A percentile compares a stretch with the other conserved stretches of the same genome.
These are phyloP conservation scores for Furnarius figulus DNA, from an alignment of 2,113 vertebrate species.

Conservation along the genomic window DNA sequence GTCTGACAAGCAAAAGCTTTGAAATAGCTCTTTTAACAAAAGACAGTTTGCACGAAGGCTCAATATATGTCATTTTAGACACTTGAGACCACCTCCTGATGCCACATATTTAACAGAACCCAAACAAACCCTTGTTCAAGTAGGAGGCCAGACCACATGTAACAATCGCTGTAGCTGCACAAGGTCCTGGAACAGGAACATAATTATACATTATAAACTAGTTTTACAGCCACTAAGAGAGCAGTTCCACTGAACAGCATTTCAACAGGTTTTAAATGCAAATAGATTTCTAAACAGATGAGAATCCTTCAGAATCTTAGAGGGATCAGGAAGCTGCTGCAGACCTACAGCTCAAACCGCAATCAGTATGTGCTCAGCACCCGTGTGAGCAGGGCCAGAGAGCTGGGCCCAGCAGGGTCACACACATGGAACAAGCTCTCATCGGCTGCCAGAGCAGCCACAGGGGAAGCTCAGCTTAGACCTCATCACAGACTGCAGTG, in stretches of 20 bases:
- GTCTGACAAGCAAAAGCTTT: neutral
- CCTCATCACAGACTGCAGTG: neutral
- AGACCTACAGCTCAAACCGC: neutral
- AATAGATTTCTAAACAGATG: neutral
- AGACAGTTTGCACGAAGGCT: neutral
- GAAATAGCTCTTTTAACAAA: neutral
- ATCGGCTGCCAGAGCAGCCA: neutral
- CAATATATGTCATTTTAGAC: neutral
- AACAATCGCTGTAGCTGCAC: neutral
- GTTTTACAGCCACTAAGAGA: neutral
- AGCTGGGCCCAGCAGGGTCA: neutral
- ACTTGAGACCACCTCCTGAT: neutral
- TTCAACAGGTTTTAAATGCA: neutral
- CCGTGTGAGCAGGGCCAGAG: neutral
- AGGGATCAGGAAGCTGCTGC: neutral
- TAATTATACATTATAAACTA: neutral
- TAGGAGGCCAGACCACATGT: neutral
- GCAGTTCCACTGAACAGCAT: neutral
- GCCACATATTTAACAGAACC: neutral
- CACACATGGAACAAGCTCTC: neutral
- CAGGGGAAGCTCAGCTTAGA: neutral
- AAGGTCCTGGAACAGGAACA: neutral
- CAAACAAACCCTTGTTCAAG: neutral
- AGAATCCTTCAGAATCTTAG: neutral
- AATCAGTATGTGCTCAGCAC: neutral